Conservation (phyloP, 2,888 invertebrate species). For the Platynereis dumerilii region DNA sequence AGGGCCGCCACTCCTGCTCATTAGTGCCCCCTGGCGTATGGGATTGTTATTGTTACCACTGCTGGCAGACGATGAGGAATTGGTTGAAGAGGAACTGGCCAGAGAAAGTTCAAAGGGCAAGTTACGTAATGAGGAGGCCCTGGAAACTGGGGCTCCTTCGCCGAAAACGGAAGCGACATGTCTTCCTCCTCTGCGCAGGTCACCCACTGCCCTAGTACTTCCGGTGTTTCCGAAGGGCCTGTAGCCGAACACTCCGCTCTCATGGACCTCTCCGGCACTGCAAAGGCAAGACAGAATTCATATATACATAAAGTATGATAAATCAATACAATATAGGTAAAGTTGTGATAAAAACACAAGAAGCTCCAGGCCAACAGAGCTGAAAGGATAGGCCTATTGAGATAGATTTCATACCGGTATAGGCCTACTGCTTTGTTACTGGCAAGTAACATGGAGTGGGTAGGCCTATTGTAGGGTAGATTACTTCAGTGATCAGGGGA, state of each 20-base stretch:
- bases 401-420: no score
- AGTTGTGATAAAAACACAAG: no score
- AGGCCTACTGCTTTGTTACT: no score
- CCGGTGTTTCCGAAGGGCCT: conserved; percentile 28
- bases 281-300: no score
- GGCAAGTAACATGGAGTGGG: no score
- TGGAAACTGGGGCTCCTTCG: neutral
- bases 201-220: neutral
- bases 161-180: neutral
- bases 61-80: neutral
- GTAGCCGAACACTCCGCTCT: conserved; percentile 32
- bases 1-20: conserved; percentile 3
- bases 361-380: no score
- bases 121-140: conserved; percentile 4
- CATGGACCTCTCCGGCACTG: conserved; percentile 23
- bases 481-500: no score
- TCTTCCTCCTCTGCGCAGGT: neutral
- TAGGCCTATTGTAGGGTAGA: no score
- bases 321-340: no score
- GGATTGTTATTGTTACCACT: neutral
- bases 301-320: no score
- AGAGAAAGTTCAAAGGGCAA: no score
- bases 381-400: no score
- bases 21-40: conserved; percentile 2
- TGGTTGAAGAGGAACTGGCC: neutral